Evolutionary conservation across 2,888 invertebrate species (phyloP).

Genomic region (Latheticus oryzae): DNA sequence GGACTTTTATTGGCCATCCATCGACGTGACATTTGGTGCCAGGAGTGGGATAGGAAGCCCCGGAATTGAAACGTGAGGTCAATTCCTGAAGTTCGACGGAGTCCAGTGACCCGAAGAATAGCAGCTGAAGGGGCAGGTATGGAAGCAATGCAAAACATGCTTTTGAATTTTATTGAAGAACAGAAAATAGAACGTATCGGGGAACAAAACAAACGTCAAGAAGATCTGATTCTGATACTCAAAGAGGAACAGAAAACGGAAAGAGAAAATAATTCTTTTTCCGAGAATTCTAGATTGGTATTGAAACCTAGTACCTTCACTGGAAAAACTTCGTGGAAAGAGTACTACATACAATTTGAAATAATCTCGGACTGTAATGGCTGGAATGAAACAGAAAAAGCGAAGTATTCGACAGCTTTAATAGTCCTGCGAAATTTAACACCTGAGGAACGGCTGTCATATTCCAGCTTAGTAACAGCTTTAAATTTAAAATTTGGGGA

Average conservation of each 20-base stretch:
- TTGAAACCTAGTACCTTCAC: background rate
- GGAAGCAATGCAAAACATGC: too few relatives aligned
- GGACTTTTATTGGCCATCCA: too few relatives aligned
- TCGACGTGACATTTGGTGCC: too few relatives aligned
- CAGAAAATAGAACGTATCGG: too few relatives aligned
- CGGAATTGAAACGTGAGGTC: background rate
- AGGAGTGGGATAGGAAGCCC: too few relatives aligned
- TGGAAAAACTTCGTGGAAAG: background rate
- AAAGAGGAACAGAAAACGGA: too few relatives aligned
- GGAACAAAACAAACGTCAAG: too few relatives aligned
- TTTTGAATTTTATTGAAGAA: too few relatives aligned
- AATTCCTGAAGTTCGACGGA: background rate
- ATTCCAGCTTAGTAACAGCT: background rate
- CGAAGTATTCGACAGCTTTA: background rate
- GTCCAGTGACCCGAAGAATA: too few relatives aligned
- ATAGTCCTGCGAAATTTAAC: background rate
- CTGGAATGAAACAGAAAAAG: background rate
- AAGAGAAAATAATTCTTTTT: background rate
- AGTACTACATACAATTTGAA: background rate
- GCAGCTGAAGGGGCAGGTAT: too few relatives aligned
- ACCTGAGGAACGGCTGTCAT: background rate
- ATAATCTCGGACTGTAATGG: background rate
- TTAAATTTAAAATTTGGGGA: background rate
- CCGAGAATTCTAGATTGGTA: background rate
- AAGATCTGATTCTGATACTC: too few relatives aligned